phyloP scores from a whole-genome alignment of 64 coral and sea anemone species.

The Montipora efflorescens region DNA sequence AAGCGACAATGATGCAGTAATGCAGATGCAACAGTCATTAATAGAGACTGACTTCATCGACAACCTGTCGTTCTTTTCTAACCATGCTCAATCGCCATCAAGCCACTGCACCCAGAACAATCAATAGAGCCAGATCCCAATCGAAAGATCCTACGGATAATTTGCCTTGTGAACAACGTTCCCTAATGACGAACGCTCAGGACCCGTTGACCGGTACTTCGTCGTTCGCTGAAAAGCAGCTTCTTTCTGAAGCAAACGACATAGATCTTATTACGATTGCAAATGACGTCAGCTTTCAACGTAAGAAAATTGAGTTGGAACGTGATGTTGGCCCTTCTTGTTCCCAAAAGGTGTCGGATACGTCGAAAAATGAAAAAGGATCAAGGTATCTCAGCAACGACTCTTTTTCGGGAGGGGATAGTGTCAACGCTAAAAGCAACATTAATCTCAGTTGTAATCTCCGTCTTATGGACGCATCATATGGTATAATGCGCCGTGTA shows the following conservation, averaged over 20 bases:
- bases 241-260: too few species aligned
- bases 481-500: neutral
- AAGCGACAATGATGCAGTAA: neutral
- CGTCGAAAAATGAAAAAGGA: too few species aligned
- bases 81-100: neutral
- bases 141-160: neutral
- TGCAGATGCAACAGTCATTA: neutral
- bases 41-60: too few species aligned
- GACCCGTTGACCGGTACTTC: too few species aligned
- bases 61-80: too few species aligned
- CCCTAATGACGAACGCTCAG: neutral
- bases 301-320: neutral
- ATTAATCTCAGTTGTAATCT: neutral
- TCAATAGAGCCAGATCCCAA: neutral
- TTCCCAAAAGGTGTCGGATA: neutral
- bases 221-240: neutral
- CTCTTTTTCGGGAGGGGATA: neutral
- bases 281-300: neutral
- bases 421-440: neutral
- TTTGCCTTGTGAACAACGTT: neutral
- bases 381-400: neutral
- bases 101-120: neutral
- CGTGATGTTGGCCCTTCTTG: neutral
- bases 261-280: neutral
- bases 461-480: neutral